Evolutionary conservation across 2,888 invertebrate genomes (phyloP).

Genomic region (Dorcus hopei): DNA sequence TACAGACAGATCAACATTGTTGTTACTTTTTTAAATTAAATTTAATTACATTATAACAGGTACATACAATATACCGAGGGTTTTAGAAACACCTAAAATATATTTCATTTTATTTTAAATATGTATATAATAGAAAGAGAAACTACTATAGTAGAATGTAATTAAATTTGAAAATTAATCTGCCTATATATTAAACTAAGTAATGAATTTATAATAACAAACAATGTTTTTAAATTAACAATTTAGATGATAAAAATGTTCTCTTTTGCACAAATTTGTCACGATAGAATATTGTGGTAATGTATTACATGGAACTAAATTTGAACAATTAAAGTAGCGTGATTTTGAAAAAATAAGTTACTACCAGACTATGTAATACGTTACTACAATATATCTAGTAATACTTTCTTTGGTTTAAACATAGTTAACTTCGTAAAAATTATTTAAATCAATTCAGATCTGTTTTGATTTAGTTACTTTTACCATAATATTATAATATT

Average conservation of each 20-base stretch:
- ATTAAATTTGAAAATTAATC: too few species aligned
- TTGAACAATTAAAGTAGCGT: background rate
- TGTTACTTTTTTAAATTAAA: background rate
- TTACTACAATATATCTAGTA: slow-evolving; percentile 6
- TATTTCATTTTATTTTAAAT: too few species aligned
- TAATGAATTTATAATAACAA: too few species aligned
- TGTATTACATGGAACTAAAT: background rate
- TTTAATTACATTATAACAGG: too few species aligned
- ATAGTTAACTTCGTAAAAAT: slow-evolving; percentile 18
- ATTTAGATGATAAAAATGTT: too few species aligned
- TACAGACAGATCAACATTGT: background rate
- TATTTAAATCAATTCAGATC: slow-evolving; percentile 1
- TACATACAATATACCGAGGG: too few species aligned
- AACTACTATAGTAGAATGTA: too few species aligned
- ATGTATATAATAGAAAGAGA: too few species aligned
- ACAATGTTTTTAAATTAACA: too few species aligned
- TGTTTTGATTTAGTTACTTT: background rate
- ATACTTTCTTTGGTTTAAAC: slow-evolving; percentile 21
- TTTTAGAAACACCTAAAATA: too few species aligned
- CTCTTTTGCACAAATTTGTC: slow-evolving; percentile 6
- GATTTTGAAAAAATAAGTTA: slow-evolving; percentile 1
- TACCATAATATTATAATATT: too few species aligned
- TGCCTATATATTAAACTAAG: too few species aligned
- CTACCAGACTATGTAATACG: background rate
- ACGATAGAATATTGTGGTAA: background rate